Evolutionary conservation across 2,888 invertebrate genomes (phyloP), one percentile per base, ranked within the genome.

Genomic region (Craniophora ligustri): DNA sequence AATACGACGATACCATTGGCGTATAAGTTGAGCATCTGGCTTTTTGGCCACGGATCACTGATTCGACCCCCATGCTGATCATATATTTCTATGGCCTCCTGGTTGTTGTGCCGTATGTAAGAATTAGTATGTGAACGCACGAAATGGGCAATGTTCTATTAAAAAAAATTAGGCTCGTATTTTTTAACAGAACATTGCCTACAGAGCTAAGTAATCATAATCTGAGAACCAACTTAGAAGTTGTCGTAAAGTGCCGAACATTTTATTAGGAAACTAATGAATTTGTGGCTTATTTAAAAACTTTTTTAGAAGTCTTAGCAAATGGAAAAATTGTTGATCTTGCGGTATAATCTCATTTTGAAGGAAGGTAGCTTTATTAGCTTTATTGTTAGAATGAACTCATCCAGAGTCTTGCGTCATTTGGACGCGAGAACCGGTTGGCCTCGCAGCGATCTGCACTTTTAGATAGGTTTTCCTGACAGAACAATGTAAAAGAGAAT

Each of bases 371-470:
- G 47, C 39, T 44, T 72, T 74, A 79, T 79, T 82, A 81, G n/a
- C n/a, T n/a, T n/a, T n/a, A n/a, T n/a, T 81, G 63, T 75, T 71
- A 69, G 75, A 76, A 81, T 87, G 84, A 87, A 87, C 82, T 88
- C 87, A 88, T 86, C 83, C 75, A 72, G 56, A 47, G 57, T 72
- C 79, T 88, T 87, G 80, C 88, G 85, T 86, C 87, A 89, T 70
- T 65, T 55, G 53, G 68, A 64, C 59, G 48, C 64, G 61, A 49
- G 66, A 64, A 76, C 73, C 57, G 55, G 79, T 76, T 76, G 83
- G 72, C 88, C 88, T 88, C 81, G 86, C 57, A 47, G 61, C 49
- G 62, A 76, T 77, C 69, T 79, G 64, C 63, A 68, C 62, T 63
- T 67, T 58, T 58, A 69, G 51, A 59, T 69, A 42, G n/a, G n/a